These are phyloP conservation scores for Exocentrus adspersus DNA, from an alignment of 2,888 invertebrate species.

Conservation along the genomic window DNA sequence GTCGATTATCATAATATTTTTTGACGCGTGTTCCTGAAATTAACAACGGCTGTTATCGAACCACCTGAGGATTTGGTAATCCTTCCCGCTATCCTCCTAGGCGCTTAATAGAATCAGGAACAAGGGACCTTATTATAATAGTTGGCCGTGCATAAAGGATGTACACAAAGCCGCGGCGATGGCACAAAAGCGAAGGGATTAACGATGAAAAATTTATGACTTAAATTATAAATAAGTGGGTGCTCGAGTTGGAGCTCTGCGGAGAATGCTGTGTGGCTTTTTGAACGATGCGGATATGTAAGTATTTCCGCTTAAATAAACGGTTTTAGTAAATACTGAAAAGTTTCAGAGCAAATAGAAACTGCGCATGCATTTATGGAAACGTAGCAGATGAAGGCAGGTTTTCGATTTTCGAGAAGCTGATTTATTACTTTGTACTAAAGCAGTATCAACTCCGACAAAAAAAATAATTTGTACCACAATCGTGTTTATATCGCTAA, in stretches of 20 bases:
- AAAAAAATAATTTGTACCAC: background rate
- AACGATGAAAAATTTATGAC: background rate
- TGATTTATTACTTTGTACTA: no score
- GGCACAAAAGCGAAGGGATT: background rate
- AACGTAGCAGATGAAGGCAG: background rate
- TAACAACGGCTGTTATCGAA: conserved; percentile 6
- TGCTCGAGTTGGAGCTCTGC: background rate
- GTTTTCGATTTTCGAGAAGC: no score
- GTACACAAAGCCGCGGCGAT: background rate
- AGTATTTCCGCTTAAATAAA: background rate
- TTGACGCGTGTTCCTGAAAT: conserved; percentile 5
- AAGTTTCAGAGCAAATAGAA: background rate
- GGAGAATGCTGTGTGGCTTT: background rate
- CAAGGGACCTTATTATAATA: conserved; percentile 16
- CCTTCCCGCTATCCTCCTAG: background rate
- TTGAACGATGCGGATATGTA: background rate
- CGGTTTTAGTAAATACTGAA: background rate
- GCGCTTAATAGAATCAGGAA: background rate
- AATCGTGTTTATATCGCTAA: background rate
- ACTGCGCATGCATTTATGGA: no score
- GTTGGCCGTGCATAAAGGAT: conserved; percentile 15
- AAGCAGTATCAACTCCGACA: no score
- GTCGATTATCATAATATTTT: background rate
- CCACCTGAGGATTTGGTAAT: conserved; percentile 16
- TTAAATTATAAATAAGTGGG: conserved; percentile 3